Percentiles rank a stretch among this genome's conserved stretches.
Conservation (phyloP, 2,113 vertebrate species). For the Petroica traversi region DNA sequence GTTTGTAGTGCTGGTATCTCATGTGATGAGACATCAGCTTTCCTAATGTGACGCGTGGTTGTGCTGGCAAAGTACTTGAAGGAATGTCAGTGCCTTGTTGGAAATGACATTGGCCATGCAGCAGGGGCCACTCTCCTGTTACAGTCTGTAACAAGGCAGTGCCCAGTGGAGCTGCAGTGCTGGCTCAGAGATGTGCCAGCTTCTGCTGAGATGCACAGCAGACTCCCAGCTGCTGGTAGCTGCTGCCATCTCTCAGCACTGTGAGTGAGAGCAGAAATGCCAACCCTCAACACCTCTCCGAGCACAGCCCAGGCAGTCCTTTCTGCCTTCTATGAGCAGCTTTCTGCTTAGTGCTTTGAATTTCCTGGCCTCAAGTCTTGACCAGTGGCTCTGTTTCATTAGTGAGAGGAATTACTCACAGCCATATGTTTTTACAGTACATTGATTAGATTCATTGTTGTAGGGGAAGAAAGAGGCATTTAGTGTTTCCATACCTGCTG, state of each 20-base stretch:
- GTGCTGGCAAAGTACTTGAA: background rate
- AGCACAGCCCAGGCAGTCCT: background rate
- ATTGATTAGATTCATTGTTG: background rate
- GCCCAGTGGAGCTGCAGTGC: background rate
- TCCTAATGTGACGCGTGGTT: background rate
- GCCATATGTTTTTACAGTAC: background rate
- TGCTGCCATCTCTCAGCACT: background rate
- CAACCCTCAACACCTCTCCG: background rate
- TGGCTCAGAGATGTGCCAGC: background rate
- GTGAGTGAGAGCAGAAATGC: background rate
- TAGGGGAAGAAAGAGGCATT: fast-evolving
- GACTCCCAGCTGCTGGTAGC: background rate
- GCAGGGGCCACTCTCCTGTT: background rate
- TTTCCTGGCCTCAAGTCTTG: background rate
- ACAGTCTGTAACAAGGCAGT: background rate
- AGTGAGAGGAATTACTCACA: background rate
- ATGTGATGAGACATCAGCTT: background rate
- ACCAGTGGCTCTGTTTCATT: background rate
- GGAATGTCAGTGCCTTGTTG: background rate
- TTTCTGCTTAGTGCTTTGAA: background rate
- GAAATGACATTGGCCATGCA: background rate
- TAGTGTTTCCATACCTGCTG: background rate
- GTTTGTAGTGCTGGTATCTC: background rate
- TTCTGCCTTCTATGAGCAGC: background rate
- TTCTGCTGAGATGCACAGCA: background rate